A percentile compares a stretch with the other conserved stretches of the same genome.
Conservation (phyloP, 2,113 vertebrate species). For the Pleuronectes platessa region DNA sequence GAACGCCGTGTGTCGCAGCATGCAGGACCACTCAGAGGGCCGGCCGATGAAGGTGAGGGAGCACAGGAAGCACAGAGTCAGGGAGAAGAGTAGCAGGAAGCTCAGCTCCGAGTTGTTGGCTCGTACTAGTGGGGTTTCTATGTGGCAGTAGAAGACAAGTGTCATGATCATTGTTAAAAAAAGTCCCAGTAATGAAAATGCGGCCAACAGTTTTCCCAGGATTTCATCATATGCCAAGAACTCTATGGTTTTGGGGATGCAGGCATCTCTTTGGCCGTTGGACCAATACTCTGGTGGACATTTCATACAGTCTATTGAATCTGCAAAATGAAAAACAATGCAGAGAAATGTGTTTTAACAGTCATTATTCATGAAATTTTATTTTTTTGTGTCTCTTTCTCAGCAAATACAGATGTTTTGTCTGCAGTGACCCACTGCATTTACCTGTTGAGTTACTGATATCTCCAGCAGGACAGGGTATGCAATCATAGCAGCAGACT, state of each 20-base stretch:
- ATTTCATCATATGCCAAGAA: conserved; percentile 76
- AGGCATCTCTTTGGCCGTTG: conserved; percentile 75
- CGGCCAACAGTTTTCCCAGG: conserved; percentile 69
- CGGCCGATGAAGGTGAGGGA: too few relatives aligned
- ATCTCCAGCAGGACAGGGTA: conserved; percentile 80
- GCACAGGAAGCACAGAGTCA: too few relatives aligned
- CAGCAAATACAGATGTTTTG: not conserved
- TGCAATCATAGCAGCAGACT: conserved; percentile 83
- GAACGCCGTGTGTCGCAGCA: too few relatives aligned
- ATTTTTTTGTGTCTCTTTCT: too few relatives aligned
- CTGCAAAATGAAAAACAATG: conserved; percentile 54
- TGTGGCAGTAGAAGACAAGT: conserved; percentile 78
- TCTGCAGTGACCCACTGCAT: not conserved
- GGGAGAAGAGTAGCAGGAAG: too few relatives aligned
- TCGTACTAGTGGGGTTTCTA: conserved; percentile 80
- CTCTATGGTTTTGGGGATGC: conserved; percentile 76
- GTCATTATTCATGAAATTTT: not conserved
- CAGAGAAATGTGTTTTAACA: not conserved
- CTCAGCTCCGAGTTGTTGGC: too few relatives aligned
- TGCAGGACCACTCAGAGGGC: too few relatives aligned
- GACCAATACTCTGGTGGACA: conserved; percentile 78
- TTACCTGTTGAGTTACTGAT: conserved; percentile 82
- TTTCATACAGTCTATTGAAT: conserved; percentile 77
- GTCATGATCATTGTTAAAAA: conserved; percentile 73
- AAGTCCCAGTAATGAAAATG: conserved; percentile 75